Percentiles rank a stretch among this genome's conserved stretches.
Conservation (phyloP, 2,888 invertebrate genomes). For the Selenia dentaria region DNA sequence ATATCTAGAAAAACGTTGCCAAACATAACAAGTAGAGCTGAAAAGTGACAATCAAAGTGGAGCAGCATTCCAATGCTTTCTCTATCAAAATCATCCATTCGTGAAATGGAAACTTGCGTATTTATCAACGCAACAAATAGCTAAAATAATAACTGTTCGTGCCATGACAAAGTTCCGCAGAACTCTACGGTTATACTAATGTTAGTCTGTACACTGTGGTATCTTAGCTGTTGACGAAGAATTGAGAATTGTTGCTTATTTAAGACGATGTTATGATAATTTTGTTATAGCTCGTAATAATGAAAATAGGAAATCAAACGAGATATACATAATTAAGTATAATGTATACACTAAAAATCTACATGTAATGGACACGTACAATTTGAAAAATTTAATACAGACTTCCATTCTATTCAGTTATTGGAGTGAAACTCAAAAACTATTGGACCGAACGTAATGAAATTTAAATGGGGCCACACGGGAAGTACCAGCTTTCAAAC, state of each 20-base stretch:
- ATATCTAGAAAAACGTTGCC: conserved; percentile 22
- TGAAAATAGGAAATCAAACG: too few species aligned
- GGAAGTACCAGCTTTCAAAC: too few species aligned
- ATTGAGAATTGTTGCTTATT: neutral
- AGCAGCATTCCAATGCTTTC: conserved; percentile 54
- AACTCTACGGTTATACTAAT: conserved; percentile 1
- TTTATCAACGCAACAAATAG: conserved; percentile 15
- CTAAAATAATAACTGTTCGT: conserved; percentile 13
- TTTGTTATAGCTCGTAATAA: too few species aligned
- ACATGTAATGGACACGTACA: too few species aligned
- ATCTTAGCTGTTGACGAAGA: neutral
- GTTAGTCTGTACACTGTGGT: neutral
- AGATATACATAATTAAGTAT: too few species aligned
- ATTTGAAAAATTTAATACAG: too few species aligned
- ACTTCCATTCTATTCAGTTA: too few species aligned
- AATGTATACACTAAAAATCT: too few species aligned
- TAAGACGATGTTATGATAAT: too few species aligned
- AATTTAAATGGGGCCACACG: too few species aligned
- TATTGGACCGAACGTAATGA: too few species aligned
- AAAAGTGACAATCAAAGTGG: conserved; percentile 37
- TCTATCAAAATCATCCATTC: conserved; percentile 63
- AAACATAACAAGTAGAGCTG: conserved; percentile 35
- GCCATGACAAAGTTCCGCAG: neutral
- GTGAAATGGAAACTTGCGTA: conserved; percentile 65
- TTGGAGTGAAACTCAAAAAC: too few species aligned